Evolutionary conservation across 2,113 vertebrate species (phyloP).

Genomic region (Leptobrachium ailaonicum): DNA sequence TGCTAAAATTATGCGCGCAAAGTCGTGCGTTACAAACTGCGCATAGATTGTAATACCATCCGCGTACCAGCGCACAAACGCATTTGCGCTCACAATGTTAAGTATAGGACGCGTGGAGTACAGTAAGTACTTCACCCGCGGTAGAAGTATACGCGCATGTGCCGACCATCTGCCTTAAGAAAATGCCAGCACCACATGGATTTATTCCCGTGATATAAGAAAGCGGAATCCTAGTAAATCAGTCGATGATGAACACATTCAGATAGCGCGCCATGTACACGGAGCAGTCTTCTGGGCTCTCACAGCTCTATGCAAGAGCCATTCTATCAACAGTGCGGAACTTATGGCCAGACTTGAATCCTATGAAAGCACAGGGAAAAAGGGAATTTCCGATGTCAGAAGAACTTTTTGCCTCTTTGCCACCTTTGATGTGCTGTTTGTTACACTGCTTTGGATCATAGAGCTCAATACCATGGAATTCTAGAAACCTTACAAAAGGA

Average conservation of each 20-base stretch:
- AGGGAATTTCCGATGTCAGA: slow-evolving; percentile 93
- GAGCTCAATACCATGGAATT: slow-evolving; percentile 90
- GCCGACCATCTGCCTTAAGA: too few relatives aligned
- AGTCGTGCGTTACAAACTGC: too few relatives aligned
- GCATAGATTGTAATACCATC: too few relatives aligned
- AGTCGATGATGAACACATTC: slow-evolving; percentile 65
- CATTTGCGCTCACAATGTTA: too few relatives aligned
- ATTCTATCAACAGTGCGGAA: slow-evolving; percentile 68
- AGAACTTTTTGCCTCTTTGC: slow-evolving; percentile 98
- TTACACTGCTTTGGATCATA: slow-evolving; percentile 97
- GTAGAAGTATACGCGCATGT: too few relatives aligned
- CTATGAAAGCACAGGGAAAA: slow-evolving; percentile 82
- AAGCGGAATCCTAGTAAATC: slow-evolving; percentile 51
- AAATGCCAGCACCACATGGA: neutral
- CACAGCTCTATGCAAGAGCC: slow-evolving; percentile 64
- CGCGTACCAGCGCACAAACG: too few relatives aligned
- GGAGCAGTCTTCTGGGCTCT: slow-evolving; percentile 76
- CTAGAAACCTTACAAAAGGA: slow-evolving; percentile 80
- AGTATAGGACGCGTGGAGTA: too few relatives aligned
- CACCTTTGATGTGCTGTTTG: slow-evolving; percentile 95
- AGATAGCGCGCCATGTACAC: slow-evolving; percentile 69
- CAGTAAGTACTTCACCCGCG: too few relatives aligned
- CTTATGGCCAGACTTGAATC: slow-evolving; percentile 79
- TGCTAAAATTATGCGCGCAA: too few relatives aligned
- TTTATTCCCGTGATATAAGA: slow-evolving; percentile 64